Evolutionary conservation across 2,797 vertebrate genomes (phyloP), one percentile per base, ranked within the genome.

Genomic region (Nyctalus aviator): DNA sequence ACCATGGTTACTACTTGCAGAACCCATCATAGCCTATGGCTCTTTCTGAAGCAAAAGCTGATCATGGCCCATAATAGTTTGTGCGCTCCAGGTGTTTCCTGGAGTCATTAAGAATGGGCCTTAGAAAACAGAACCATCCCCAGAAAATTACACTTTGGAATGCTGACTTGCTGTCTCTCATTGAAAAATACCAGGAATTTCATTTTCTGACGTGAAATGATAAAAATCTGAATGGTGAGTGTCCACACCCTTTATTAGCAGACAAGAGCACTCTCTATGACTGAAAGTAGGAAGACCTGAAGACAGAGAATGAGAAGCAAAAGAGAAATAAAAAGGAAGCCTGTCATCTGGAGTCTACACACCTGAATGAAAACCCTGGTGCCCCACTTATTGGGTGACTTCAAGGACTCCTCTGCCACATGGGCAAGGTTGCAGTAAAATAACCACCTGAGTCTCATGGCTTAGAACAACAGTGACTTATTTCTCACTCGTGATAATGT

Each of bases 21-120:
- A 89, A 81, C 35, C 75, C n/a, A 57, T 76, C 46, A 77, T 0
- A 37, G 41, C 11, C 0, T 46, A 23, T 15, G 27, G 62, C 83
- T 96, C 48, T 53, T 91, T 76, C 41, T 50, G 30, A 88, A n/a
- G 77, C 27, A 88, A 94, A 75, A 90, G 64, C 59, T 79, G 57
- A 79, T 48, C 78, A 46, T 2, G 41, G 78, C 77, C 73, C 37
- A 59, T 8, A 91, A 75, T 4, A 90, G 30, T 69, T 17, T 55
- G 50, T 91, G 46, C 62, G 17, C 23, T 79, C n/a, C 44, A 62
- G 57, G 32, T 73, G n/a, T 37, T 95, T 55, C 32, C 73, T 82
- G 62, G 8, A 41, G 35, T 30, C 55, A 8, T 4, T 55, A 90
- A 84, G 88, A 93, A 93, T 14, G 41, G 30, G 18, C 23, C 78